Percentiles rank a stretch among this genome's conserved stretches.
Conservation (phyloP, 1,140 invertebrate species). For the Trichonephila inaurata region DNA sequence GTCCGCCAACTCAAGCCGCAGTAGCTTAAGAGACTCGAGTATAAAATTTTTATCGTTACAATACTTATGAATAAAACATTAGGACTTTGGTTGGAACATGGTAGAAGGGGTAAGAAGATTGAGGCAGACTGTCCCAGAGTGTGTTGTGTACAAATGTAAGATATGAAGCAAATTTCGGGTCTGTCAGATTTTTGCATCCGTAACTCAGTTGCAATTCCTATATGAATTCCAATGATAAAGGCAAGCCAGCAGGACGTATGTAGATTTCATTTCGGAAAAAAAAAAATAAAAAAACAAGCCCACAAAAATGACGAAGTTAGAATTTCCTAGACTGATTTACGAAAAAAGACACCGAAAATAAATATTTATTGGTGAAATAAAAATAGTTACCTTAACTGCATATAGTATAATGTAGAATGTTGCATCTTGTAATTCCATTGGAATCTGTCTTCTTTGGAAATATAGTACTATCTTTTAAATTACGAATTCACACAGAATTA, state of each 20-base stretch:
- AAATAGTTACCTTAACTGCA: not conserved
- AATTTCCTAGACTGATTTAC: not conserved
- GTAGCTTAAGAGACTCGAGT: constrained; percentile 7
- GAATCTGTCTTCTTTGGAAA: too few species aligned
- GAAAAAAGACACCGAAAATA: not conserved
- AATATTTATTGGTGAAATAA: constrained; percentile 31
- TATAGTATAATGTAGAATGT: too few species aligned
- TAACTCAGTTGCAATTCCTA: constrained; percentile 45
- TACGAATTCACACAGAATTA: too few species aligned
- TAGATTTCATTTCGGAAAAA: constrained; percentile 1
- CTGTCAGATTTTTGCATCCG: constrained; percentile 45
- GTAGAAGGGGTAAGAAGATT: not conserved
- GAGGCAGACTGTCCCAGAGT: not conserved
- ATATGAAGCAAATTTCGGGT: constrained; percentile 47
- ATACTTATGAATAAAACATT: constrained; percentile 28
- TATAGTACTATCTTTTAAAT: too few species aligned
- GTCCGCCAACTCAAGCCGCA: not conserved
- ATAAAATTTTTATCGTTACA: constrained; percentile 39
- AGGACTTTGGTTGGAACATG: not conserved
- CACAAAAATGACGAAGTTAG: constrained; percentile 4
- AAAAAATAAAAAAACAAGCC: not conserved
- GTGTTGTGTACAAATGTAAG: constrained; percentile 10
- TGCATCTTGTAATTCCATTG: too few species aligned
- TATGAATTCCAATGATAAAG: constrained; percentile 37
- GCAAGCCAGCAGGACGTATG: constrained; percentile 13